Percentiles rank a stretch among this genome's conserved stretches.
Conservation (phyloP, 1,140 invertebrate genomes). For the Teleogryllus occipitalis region DNA sequence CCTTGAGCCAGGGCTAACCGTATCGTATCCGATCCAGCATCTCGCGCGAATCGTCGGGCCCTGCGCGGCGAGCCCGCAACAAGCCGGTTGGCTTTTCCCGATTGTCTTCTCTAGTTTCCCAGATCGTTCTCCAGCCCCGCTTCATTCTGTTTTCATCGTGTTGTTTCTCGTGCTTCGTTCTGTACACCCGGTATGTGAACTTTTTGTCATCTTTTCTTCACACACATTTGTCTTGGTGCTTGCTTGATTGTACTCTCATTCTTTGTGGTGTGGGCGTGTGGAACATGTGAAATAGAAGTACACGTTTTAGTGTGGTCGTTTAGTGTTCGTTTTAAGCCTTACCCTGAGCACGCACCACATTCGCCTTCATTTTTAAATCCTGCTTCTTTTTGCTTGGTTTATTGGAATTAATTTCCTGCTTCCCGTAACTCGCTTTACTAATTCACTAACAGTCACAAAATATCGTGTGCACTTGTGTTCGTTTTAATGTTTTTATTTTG, state of each 20-base stretch:
- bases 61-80: background rate
- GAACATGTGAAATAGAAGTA: too few species aligned
- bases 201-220: too few species aligned
- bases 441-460: background rate
- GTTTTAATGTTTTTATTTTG: background rate
- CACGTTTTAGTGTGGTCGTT: background rate
- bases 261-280: too few species aligned
- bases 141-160: too few species aligned
- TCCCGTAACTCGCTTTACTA: background rate
- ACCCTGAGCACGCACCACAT: background rate
- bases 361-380: background rate
- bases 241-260: too few species aligned
- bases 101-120: background rate
- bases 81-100: background rate
- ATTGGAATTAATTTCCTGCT: slow-evolving; percentile 5
- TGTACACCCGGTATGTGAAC: too few species aligned
- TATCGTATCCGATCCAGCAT: background rate
- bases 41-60: background rate
- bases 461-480: slow-evolving; percentile 3
- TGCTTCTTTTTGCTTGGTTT: slow-evolving; percentile 1
- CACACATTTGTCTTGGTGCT: too few species aligned
- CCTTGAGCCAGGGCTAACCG: background rate
- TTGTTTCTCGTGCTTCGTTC: too few species aligned
- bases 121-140: background rate
- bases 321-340: background rate